Evolutionary conservation across 2,888 invertebrate species (phyloP).

Genomic region (Spodoptera exigua): DNA sequence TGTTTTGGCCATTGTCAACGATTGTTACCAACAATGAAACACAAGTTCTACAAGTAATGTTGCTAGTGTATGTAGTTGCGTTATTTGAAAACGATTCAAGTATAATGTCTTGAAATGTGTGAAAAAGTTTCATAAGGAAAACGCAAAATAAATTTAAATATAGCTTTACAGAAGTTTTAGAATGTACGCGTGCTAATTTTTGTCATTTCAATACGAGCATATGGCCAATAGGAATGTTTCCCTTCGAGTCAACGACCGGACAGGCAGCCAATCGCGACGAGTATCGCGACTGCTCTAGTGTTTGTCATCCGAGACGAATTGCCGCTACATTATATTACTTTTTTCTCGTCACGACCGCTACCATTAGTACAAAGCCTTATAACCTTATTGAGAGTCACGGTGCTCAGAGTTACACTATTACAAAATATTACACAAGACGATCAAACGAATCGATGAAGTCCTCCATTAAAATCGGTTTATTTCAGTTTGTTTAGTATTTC

Average conservation of each 20-base stretch:
- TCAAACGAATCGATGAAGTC: conserved; percentile 24
- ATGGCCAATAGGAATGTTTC: conserved; percentile 59
- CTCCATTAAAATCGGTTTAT: conserved; percentile 24
- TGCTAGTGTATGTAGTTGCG: too few relatives aligned
- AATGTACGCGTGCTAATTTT: conserved; percentile 32
- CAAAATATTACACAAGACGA: conserved; percentile 16
- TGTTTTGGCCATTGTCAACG: conserved; percentile 6
- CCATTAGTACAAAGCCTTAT: conserved; percentile 59
- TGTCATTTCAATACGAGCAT: conserved; percentile 47
- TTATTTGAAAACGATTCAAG: too few relatives aligned
- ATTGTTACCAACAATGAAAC: conserved; percentile 12
- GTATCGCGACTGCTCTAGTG: conserved; percentile 69
- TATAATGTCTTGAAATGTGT: too few relatives aligned
- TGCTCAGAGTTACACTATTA: conserved; percentile 21
- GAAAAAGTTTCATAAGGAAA: conserved; percentile 7
- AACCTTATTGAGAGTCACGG: conserved; percentile 31
- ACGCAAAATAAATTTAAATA: conserved; percentile 42
- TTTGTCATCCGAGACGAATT: conserved; percentile 82
- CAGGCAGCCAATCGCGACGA: conserved; percentile 73
- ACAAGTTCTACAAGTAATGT: background rate
- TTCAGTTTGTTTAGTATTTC: conserved; percentile 37
- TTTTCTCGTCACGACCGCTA: conserved; percentile 72
- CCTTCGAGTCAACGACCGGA: conserved; percentile 79
- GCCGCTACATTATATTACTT: conserved; percentile 68
- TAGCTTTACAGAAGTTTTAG: conserved; percentile 42